These are phyloP conservation scores for Hafferia zeledoni DNA, from an alignment of 2,797 vertebrate species.

Conservation along the genomic window DNA sequence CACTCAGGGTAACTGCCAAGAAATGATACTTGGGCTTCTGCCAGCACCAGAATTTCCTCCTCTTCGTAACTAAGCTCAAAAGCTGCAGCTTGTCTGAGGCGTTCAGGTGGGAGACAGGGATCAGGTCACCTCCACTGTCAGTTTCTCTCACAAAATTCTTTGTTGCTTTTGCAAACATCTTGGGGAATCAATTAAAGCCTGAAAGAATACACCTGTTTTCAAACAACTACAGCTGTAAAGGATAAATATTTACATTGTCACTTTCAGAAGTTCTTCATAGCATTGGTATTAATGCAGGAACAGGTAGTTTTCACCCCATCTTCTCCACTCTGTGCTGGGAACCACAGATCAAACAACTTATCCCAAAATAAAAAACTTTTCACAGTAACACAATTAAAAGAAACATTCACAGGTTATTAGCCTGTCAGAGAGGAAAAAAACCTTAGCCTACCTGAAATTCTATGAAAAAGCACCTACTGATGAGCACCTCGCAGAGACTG, in stretches of 20 bases:
- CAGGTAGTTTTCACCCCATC: not conserved
- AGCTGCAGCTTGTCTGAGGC: constrained; percentile 83
- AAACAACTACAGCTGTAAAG: not conserved
- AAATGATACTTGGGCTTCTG: constrained; percentile 87
- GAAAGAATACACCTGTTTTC: not conserved
- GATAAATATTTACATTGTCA: not conserved
- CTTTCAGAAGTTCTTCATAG: not conserved
- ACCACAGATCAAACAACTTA: not conserved
- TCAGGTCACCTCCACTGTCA: constrained; percentile 83
- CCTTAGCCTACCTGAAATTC: not conserved
- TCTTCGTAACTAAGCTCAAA: constrained; percentile 87
- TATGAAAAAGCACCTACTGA: not conserved
- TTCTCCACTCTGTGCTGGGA: not conserved
- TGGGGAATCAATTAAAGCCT: constrained; percentile 42
- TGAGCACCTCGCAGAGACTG: not conserved
- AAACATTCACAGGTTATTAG: not conserved
- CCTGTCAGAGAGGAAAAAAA: not conserved
- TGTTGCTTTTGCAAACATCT: constrained; percentile 93
- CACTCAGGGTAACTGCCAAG: constrained; percentile 84
- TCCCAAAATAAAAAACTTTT: not conserved
- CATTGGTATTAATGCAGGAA: not conserved
- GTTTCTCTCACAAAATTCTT: constrained; percentile 89
- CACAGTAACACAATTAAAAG: not conserved
- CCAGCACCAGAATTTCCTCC: constrained; percentile 87
- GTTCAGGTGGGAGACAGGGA: constrained; percentile 85